Conservation (phyloP, 2,113 vertebrate species). For the Lycocorax pyrrhopterus region DNA sequence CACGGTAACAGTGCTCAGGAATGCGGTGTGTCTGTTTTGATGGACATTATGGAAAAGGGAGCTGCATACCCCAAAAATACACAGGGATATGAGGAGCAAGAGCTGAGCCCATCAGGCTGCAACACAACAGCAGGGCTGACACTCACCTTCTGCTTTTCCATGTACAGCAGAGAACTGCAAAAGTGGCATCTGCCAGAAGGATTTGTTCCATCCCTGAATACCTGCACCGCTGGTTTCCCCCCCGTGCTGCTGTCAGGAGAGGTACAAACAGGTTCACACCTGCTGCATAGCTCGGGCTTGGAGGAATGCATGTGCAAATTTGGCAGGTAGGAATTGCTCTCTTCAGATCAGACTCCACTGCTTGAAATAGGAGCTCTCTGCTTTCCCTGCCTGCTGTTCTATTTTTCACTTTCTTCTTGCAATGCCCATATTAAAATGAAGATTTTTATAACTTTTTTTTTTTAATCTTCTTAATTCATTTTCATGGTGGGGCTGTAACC, state of each 20-base stretch:
- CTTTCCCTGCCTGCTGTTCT: background rate
- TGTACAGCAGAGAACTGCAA: background rate
- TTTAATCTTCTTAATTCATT: background rate
- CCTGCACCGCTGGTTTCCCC: background rate
- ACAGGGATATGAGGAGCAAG: background rate
- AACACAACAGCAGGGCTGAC: background rate
- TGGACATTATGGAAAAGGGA: background rate
- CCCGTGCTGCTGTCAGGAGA: conserved; percentile 13
- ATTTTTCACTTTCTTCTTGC: background rate
- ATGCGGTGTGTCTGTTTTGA: background rate
- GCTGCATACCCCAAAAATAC: background rate
- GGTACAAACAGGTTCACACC: background rate
- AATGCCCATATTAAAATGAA: background rate
- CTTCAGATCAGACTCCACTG: background rate
- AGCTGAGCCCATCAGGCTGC: background rate
- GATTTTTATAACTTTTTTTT: background rate
- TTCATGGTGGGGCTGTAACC: background rate
- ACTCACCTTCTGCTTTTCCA: background rate
- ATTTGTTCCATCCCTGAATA: background rate
- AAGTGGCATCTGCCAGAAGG: conserved; percentile 17
- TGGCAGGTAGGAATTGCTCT: background rate
- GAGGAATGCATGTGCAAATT: background rate
- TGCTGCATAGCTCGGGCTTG: background rate
- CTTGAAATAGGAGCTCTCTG: background rate
- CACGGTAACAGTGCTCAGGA: background rate